A percentile compares a stretch with the other conserved stretches of the same genome.
phyloP scores from a whole-genome alignment of 2,888 invertebrate genomes.

The Lamproptera curius region DNA sequence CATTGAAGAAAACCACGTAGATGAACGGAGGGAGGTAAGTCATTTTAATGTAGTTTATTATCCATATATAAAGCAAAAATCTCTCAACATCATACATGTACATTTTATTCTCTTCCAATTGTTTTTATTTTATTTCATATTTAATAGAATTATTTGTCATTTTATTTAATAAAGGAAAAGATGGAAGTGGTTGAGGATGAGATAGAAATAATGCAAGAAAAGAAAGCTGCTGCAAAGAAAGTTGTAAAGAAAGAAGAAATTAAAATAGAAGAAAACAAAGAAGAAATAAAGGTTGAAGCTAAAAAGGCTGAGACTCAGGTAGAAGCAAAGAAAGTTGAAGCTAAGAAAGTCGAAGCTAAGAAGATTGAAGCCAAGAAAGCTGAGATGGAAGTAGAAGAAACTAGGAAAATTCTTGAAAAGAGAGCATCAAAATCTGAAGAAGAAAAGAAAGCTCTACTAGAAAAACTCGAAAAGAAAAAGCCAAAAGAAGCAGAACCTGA shows the following conservation, averaged over 20 bases:
- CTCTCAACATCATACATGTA: no score
- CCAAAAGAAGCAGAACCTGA: conserved; percentile 67
- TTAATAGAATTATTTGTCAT: no score
- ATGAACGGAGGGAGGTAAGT: conserved; percentile 65
- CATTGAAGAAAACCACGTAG: conserved; percentile 71
- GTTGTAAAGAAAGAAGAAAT: conserved; percentile 60
- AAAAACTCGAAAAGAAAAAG: conserved; percentile 70
- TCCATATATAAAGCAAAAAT: no score
- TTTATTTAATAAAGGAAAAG: conserved; percentile 32
- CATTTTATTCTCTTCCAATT: no score
- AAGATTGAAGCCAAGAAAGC: conserved; percentile 56
- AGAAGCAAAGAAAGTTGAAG: conserved; percentile 53
- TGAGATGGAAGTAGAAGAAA: conserved; percentile 58
- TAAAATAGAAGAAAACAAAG: conserved; percentile 41
- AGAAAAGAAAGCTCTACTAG: conserved; percentile 70
- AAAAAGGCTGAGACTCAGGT: conserved; percentile 45
- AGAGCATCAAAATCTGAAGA: conserved; percentile 71
- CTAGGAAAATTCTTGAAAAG: conserved; percentile 63
- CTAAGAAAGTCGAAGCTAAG: conserved; percentile 54
- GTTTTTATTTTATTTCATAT: no score
- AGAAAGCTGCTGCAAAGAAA: conserved; percentile 52
- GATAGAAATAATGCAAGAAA: conserved; percentile 39
- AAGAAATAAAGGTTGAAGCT: conserved; percentile 46
- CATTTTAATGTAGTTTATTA: no score
- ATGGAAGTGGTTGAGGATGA: conserved; percentile 36